Evolutionary conservation across 1,140 invertebrate species (phyloP), one percentile per base, ranked within the genome.

Genomic region (Papilio machaon): DNA sequence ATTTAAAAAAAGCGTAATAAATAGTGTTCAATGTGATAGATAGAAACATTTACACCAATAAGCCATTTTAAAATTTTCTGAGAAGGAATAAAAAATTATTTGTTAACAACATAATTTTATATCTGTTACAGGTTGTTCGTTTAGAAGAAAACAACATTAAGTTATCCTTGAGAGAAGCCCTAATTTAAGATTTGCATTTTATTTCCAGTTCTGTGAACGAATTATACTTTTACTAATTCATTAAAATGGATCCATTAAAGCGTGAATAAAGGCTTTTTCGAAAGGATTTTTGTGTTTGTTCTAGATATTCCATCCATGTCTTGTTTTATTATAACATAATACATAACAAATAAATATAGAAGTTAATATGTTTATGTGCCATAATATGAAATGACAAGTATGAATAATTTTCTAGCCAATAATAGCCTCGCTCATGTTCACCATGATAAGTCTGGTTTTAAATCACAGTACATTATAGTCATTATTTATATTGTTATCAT

Each of bases 101-200:
- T 58, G 54, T n/a, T 58, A 58, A 58, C 4, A 19, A 2, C 7
- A 0, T 58, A 13, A 54, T 54, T 58, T 58, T n/a, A 0, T 58
- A n/a, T 91, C 90, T 91, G 76, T 97, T 96, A 82, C 95, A 97
- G 97, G 97, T 91, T 99, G 98, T 95, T 99, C 98, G 46, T 99
- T 99, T 96, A 96, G 98, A 91, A 98, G 97, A 96, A 99, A 99
- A 96, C 98, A 98, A 92, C 98, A 99, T 93, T 99, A 97, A 95
- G 58, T 77, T 83, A 84, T 81, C 89, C 91, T 91, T 87, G 89
- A 94, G 91, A 92, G 90, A 92, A 91, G 89, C 92, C 91, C 85
- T 88, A 94, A 89, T 90, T 94, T 94, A 94, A 94, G 95, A 96
- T 95, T 94, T 92, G 93, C 91, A 92, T 91, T 94, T 90, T 91